Evolutionary conservation across 2,113 vertebrate species (phyloP), one percentile per base, ranked within the genome.

Genomic region (Dryoscopus gambensis): DNA sequence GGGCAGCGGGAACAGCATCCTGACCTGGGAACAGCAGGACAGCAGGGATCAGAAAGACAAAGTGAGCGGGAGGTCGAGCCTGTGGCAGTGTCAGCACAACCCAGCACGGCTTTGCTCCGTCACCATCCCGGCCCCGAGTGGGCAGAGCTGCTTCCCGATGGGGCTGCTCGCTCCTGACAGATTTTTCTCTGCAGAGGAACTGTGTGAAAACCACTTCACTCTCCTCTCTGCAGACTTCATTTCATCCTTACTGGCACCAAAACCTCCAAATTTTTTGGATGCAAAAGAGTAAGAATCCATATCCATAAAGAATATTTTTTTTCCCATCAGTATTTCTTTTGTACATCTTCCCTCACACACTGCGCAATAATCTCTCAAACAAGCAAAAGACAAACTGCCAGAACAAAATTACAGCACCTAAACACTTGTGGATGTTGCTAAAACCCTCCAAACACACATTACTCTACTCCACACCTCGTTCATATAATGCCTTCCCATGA

Each of bases 1-100:
- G 78, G 98, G 97, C 93, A 99, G 95, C 76, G 97, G 78, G 87
- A 97, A 92, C 76, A 95, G 97, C 99, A 99, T 99, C 94, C 98
- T 98, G 95, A 4, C 76, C 56, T 53, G 87, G 62, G 8, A 22
- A 56, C 3, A 39, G 87, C 40, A 31, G 31, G 2, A 24, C 60
- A 89, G 5, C 4, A 16, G 5, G 28, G 24, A 10, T 25, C 35
- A 8, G 44, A 50, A 28, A 18, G 16, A 52, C 57, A 74, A 25
- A 74, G 39, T 1, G 31, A 59, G 82, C 40, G 59, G 78, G 33
- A 93, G 50, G 15, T 33, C 14, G 3, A 33, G 55, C 50, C 27
- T 19, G 50, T 1, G 1, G 19, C 56, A 20, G 31, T 0, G 5
- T 35, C 59, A 63, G 42, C 62, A 83, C 27, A 73, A 4, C 27